Evolutionary conservation across 1,140 invertebrate species (phyloP).

Genomic region (Andricus grossulariae): DNA sequence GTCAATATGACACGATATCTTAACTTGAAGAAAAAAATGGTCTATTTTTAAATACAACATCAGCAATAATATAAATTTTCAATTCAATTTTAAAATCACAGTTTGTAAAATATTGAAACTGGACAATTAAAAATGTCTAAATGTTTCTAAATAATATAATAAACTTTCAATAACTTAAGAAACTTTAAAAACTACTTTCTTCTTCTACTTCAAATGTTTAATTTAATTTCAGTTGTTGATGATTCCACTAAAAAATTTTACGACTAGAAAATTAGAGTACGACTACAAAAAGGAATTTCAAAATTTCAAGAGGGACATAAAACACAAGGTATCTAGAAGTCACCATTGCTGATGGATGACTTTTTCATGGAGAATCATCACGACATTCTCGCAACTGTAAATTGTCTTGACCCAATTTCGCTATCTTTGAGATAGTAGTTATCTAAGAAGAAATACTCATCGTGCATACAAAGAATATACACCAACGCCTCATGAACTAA

Average conservation of each 20-base stretch:
- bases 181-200: too few species aligned
- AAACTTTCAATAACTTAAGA: too few species aligned
- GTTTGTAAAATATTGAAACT: too few species aligned
- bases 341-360: slow-evolving; percentile 1
- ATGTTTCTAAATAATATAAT: too few species aligned
- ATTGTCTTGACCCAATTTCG: slow-evolving; percentile 46
- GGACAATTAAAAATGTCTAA: too few species aligned
- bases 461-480: background rate
- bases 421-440: slow-evolving; percentile 50
- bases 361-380: slow-evolving; percentile 24
- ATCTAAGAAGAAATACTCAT: slow-evolving; percentile 41
- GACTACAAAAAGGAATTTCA: too few species aligned
- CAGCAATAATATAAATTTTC: too few species aligned
- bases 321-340: background rate
- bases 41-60: background rate
- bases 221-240: too few species aligned
- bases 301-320: background rate
- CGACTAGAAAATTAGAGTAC: too few species aligned
- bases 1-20: slow-evolving; percentile 5
- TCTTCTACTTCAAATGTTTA: too few species aligned
- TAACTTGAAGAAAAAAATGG: background rate
- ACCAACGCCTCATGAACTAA: background rate
- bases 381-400: slow-evolving; percentile 36
- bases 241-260: too few species aligned
- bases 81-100: too few species aligned